Conservation (phyloP, 2,113 vertebrate genomes). For the Oriolus oriolus region DNA sequence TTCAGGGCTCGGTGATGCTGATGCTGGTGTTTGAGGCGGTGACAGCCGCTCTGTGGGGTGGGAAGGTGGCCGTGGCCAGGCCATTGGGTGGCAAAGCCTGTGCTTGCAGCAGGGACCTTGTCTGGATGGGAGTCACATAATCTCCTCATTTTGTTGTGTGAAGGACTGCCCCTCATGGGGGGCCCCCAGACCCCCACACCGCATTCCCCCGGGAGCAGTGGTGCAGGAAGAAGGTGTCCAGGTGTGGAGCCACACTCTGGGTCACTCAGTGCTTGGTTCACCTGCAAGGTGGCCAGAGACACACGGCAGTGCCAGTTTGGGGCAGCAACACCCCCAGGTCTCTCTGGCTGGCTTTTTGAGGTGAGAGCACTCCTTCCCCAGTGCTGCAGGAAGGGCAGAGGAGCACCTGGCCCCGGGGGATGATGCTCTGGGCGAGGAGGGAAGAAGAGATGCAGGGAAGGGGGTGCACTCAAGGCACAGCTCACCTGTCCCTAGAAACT, state of each 20-base stretch:
- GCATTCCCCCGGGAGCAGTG: rapidly evolving
- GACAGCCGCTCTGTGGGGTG: neutral
- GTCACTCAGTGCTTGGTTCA: neutral
- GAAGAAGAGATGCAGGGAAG: neutral
- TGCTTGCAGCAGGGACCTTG: neutral
- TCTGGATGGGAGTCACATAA: too few species aligned
- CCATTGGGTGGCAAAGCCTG: neutral
- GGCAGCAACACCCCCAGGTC: neutral
- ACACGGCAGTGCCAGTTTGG: too few species aligned
- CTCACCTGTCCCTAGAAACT: neutral
- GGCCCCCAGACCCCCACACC: too few species aligned
- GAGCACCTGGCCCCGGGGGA: rapidly evolving
- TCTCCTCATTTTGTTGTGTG: neutral
- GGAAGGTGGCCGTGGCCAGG: neutral
- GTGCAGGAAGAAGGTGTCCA: neutral
- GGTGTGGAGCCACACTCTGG: neutral
- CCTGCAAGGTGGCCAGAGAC: rapidly evolving
- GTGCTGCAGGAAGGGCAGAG: neutral
- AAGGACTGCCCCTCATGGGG: neutral
- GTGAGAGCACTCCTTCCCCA: neutral
- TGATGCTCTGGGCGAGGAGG: rapidly evolving
- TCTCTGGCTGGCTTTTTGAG: neutral
- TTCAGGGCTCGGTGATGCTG: neutral
- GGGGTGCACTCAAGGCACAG: neutral
- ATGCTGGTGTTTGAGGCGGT: neutral